Evolutionary conservation across 2,797 vertebrate species (phyloP).

Genomic region (Sebastes variabilis): DNA sequence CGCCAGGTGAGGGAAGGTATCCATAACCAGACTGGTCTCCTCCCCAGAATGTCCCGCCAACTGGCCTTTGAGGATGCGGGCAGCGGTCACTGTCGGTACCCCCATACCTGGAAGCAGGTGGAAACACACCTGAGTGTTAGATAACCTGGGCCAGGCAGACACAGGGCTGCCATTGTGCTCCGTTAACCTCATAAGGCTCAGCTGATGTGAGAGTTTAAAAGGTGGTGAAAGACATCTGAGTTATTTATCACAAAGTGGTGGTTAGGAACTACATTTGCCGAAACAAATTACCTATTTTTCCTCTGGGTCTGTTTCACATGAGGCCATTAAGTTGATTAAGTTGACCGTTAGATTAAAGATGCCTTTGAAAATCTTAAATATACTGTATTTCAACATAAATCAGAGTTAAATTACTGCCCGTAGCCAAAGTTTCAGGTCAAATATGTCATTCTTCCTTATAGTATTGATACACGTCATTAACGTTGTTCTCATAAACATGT

Average conservation of each 20-base stretch:
- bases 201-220: slow-evolving; percentile 13
- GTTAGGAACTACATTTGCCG: background rate
- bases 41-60: slow-evolving; percentile 74
- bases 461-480: background rate
- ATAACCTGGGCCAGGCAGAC: background rate
- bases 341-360: background rate
- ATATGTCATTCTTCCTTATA: background rate
- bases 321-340: background rate
- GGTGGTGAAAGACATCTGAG: background rate
- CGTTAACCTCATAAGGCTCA: background rate
- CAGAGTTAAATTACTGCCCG: background rate
- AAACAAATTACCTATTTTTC: background rate
- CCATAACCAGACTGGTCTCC: slow-evolving; percentile 83
- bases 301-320: background rate
- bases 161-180: slow-evolving; percentile 31
- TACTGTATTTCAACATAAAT: background rate
- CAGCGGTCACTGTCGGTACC: slow-evolving; percentile 82
- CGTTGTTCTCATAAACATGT: background rate
- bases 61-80: slow-evolving; percentile 86
- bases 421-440: background rate
- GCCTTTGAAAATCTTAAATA: background rate
- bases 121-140: slow-evolving; percentile 38
- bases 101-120: slow-evolving; percentile 81
- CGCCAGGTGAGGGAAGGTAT: slow-evolving; percentile 83
- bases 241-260: slow-evolving; percentile 2